These are phyloP conservation scores for Sepiola atlantica DNA, from an alignment of 2,888 invertebrate species.

Conservation along the genomic window DNA sequence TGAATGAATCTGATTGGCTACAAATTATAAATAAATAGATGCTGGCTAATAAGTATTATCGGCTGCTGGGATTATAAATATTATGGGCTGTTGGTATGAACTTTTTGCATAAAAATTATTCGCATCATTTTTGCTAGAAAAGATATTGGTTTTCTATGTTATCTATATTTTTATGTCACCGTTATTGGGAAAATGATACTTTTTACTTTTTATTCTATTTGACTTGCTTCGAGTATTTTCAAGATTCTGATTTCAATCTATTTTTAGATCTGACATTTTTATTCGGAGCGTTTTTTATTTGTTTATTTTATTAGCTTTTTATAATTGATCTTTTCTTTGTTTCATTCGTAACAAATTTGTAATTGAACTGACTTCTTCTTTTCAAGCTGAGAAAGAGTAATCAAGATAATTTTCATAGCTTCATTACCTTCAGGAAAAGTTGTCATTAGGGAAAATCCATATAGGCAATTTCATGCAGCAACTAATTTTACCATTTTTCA, in stretches of 20 bases:
- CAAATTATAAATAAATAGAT: too few species aligned
- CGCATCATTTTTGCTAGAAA: too few species aligned
- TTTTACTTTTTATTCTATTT: background rate
- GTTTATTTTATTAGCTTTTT: background rate
- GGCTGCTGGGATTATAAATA: too few species aligned
- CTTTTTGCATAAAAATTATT: too few species aligned
- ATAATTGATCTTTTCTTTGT: conserved; percentile 32
- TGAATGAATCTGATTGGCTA: too few species aligned
- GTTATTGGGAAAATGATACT: background rate
- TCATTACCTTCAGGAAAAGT: conserved; percentile 13
- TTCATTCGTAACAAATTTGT: background rate
- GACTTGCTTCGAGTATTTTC: background rate
- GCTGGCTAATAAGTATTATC: too few species aligned
- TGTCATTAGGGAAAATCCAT: conserved; percentile 32
- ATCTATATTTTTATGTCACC: too few species aligned
- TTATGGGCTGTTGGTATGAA: too few species aligned
- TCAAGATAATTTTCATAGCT: conserved; percentile 32
- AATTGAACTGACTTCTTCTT: conserved; percentile 5
- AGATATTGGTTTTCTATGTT: too few species aligned
- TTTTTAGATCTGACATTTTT: background rate
- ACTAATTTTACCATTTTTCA: background rate
- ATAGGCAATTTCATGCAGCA: conserved; percentile 2
- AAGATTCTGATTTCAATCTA: background rate
- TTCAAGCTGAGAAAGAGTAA: background rate
- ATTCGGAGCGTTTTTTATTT: too few species aligned